Base-by-base conservation (phyloP, 2,797 vertebrate species). In the Sphenodon punctatus region DNA sequence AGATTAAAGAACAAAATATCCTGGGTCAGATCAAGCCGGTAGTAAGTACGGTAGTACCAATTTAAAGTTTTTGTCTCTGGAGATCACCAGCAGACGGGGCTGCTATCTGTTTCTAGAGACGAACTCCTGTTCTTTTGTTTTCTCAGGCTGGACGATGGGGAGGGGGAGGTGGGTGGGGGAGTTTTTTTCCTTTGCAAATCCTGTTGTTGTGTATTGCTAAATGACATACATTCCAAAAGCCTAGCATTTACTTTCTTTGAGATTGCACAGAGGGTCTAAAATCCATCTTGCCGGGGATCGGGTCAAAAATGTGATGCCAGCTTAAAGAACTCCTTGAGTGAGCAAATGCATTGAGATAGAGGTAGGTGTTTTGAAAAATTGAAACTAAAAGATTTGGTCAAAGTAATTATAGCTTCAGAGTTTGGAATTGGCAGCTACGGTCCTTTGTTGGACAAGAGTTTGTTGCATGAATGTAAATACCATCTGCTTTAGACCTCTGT, bases 51-150 rank as follows among this genome's bases (percentile, higher is more conserved):
- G 30, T 51, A 64, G 51, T 13, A 46, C 10, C 45, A 16, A 13
- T 74, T 27, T 87, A 75, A 80, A 79, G n/a, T 27, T 81, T 88
- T 45, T 77, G 67, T 80, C 84, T 67, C 65, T 67, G 92, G 80
- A 69, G 39, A 56, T 88, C 77, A 75, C 55, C 17, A 34, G 30
- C 12, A 59, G 73, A 85, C 38, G 70, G 78, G 68, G 49, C 56
- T 68, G 48, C 70, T 51, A 36, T 36, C 25, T 59, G 53, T 58
- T 45, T 49, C 39, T 30, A 51, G 77, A 66, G 17, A 27, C 81
- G 85, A 74, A 8, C 19, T 80, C 66, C 55, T 19, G 83, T 34
- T 19, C 16, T 87, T 83, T 58, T 45, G 49, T 82, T 78, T 85
- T n/a, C 78, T 45, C 42, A 48, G 10, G 23, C n/a, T 15, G 17